These are phyloP conservation scores for Orcinus orca DNA, from an alignment of 2,113 vertebrate species.

Conservation along the genomic window DNA sequence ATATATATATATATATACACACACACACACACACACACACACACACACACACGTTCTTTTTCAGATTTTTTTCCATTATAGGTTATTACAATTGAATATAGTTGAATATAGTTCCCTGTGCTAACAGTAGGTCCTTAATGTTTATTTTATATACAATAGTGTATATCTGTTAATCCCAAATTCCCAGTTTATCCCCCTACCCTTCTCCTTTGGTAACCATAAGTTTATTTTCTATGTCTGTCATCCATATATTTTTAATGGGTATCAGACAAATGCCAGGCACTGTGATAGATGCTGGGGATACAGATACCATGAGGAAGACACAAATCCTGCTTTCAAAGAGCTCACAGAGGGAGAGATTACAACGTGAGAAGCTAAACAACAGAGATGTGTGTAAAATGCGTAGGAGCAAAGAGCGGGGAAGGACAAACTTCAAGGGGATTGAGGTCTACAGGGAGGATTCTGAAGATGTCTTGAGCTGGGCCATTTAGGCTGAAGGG, in stretches of 20 bases:
- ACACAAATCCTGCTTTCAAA: not conserved
- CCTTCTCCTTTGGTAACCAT: not conserved
- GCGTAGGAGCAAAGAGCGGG: not conserved
- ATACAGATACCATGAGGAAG: not conserved
- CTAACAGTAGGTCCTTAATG: not conserved
- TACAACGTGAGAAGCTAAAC: not conserved
- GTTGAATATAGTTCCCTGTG: not conserved
- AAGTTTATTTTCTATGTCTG: not conserved
- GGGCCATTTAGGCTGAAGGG: not conserved
- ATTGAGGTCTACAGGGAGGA: not conserved
- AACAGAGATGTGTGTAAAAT: not conserved
- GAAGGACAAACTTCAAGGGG: not conserved
- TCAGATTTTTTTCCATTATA: not conserved
- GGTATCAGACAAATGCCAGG: not conserved
- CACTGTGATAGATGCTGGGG: not conserved
- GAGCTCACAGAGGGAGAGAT: not conserved
- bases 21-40: too few species aligned
- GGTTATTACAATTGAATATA: not conserved
- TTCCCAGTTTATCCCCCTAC: not conserved
- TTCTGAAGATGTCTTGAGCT: not conserved
- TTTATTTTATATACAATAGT: not conserved
- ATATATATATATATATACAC: rapidly evolving
- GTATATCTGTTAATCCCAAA: not conserved
- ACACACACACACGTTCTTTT: not conserved
- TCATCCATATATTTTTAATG: not conserved